Base-by-base conservation (phyloP, 2,113 vertebrate species). In the Enhydra lutris region DNA sequence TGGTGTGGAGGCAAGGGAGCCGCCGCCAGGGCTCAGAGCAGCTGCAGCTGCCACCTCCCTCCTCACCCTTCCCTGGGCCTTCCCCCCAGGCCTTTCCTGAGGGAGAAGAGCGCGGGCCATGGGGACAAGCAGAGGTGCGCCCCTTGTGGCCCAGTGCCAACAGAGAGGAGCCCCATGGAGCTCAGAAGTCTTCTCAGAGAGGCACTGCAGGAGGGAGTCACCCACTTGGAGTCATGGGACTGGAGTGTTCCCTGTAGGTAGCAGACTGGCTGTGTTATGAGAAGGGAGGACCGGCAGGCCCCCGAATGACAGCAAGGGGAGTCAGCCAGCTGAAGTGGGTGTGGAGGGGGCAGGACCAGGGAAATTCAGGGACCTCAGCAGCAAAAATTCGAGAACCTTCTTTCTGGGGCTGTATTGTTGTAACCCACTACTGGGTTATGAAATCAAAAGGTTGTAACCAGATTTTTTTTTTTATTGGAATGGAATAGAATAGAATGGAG, bases 131-230 rank as follows among this genome's bases (percentile, higher is more conserved):
- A 4, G 47, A 55, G 71, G 71, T 26, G 23, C 0, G 0, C 8
- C 80, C 42, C 2, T 0, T 31, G n/a, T 15, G 26, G 31, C 47
- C n/a, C 47, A 1, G 21, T 15, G 55, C 47, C 57, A 67, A 78
- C 39, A 17, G 63, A 36, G 52, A 36, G 65, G 36, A 69, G n/a
- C 42, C 82, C 9, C n/a, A 11, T 24, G 74, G 67, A 26, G 39
- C 65, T 52, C 34, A 0, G 29, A 47, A 50, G 67, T 23, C 45
- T 39, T 47, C 34, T 47, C 0, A 1, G 45, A 47, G 47, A 65
- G 31, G 39, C 2, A 0, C 4, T 24, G 31, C 8, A 7, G 71
- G 45, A 21, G 8, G 55, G 45, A 21, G 20, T 18, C 1, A 6
- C 29, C 47, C 20, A 1, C 9, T 52, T 29, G 63, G 23, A 31